Evolutionary conservation across 2,888 invertebrate genomes (phyloP), one percentile per base, ranked within the genome.

Genomic region (Doris montereyensis): DNA sequence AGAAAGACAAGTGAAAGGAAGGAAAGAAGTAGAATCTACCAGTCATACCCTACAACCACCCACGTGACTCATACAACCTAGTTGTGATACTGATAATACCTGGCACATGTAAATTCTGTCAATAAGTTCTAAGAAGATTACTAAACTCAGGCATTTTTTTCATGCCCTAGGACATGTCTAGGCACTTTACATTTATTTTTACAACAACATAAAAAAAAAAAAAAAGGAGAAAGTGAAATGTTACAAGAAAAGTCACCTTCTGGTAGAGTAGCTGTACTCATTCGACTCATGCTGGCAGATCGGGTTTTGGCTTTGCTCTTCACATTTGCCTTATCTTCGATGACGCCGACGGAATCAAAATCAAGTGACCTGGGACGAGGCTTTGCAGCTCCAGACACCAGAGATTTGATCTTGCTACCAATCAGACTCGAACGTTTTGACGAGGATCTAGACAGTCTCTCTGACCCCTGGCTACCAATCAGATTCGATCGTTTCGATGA

Each of bases 281-380:
- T 81, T 68, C 83, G 77, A 30, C 84, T 84, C 62, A 87, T 80
- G 83, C 68, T 85, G 81, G 3, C 17, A 17, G 71, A 68, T 24
- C 77, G 74, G 34, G 32, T 5, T 32, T 28, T 26, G 35, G 65
- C 13, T 41, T 21, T 58, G 67, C 2, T 73, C 79, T 41, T 79
- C 71, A 5, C 3, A 10, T 26, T 35, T 60, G 10, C 24, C 82
- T 81, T 10, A 79, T 82, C 77, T 77, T 80, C 57, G 81, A 41
- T 85, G 71, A 68, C 83, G 35, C 87, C 86, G 30, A 87, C 84
- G 26, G 85, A 83, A 80, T 88, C 87, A 21, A 89, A 83, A 75
- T 89, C 88, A 1, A 88, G 82, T 2, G 89, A 88, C 76, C 88
- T 88, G 35, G 88, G 87, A 24, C 88, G 79, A 1, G 85, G 84